phyloP scores from a whole-genome alignment of 1,140 invertebrate species.

The Paramacrobiotus metropolitanus region DNA sequence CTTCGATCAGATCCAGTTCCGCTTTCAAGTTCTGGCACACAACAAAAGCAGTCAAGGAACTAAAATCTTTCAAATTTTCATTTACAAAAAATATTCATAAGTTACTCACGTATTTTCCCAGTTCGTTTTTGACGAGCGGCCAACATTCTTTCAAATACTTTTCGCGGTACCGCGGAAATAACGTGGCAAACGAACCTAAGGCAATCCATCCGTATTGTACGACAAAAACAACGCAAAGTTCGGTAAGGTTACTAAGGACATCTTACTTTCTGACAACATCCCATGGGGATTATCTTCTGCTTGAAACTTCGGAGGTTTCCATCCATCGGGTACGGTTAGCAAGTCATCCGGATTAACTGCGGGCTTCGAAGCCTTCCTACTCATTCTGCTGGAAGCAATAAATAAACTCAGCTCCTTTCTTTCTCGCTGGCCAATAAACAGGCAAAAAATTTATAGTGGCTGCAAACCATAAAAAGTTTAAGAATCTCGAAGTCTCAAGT shows the following conservation, averaged over 20 bases:
- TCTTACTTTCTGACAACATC: constrained; percentile 44
- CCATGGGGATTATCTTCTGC: constrained; percentile 72
- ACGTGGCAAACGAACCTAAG: constrained; percentile 48
- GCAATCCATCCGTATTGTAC: too few relatives aligned
- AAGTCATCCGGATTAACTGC: constrained; percentile 11
- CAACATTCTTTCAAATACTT: constrained; percentile 86
- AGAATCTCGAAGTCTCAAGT: too few relatives aligned
- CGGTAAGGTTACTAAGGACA: too few relatives aligned
- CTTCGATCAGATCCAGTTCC: constrained; percentile 81
- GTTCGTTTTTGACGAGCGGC: constrained; percentile 67
- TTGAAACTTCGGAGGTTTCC: constrained; percentile 67
- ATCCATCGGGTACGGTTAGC: constrained; percentile 24
- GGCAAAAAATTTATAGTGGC: too few relatives aligned
- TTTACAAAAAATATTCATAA: too few relatives aligned
- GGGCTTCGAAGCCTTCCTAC: constrained; percentile 5
- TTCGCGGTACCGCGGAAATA: constrained; percentile 81
- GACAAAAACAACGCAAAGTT: too few relatives aligned
- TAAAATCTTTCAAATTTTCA: not conserved
- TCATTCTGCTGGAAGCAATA: too few relatives aligned
- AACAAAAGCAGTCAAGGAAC: constrained; percentile 12
- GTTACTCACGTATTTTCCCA: constrained; percentile 29
- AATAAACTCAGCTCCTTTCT: too few relatives aligned
- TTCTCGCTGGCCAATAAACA: too few relatives aligned
- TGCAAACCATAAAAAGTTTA: too few relatives aligned
- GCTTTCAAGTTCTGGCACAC: constrained; percentile 43